phyloP scores from a whole-genome alignment of 53 echinoderm and acorn worm species.

The Mesocentrotus franciscanus region DNA sequence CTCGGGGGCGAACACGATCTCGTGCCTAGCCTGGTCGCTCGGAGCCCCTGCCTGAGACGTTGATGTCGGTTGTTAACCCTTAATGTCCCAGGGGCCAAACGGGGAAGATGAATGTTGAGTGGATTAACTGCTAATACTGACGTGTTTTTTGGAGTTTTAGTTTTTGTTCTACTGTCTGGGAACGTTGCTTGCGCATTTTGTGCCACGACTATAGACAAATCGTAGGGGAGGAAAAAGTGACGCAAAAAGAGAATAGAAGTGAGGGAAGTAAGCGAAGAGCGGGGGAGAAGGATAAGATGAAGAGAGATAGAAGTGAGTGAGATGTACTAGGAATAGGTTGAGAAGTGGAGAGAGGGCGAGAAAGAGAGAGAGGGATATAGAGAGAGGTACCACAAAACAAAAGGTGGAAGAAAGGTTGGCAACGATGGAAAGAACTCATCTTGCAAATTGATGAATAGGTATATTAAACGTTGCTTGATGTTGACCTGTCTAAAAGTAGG shows the following conservation, averaged over 20 bases:
- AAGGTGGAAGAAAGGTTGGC: too few species aligned
- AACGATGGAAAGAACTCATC: too few species aligned
- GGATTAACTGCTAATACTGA: constrained; percentile 26
- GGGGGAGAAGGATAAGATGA: neutral
- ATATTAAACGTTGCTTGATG: too few species aligned
- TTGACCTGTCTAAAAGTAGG: too few species aligned
- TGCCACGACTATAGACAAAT: neutral
- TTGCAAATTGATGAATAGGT: too few species aligned
- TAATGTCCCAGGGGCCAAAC: neutral
- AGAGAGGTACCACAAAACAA: neutral
- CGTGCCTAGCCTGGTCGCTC: neutral
- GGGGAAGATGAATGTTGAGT: neutral
- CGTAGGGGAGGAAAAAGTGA: neutral
- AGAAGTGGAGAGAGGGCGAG: neutral
- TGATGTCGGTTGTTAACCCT: constrained; percentile 38
- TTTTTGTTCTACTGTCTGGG: neutral
- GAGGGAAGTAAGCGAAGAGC: neutral
- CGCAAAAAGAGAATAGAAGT: neutral
- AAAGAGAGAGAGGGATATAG: neutral
- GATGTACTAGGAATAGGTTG: neutral
- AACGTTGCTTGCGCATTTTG: neutral
- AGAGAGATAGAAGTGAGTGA: neutral
- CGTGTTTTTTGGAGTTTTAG: too few species aligned
- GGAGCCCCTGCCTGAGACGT: neutral
- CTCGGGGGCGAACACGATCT: constrained; percentile 14